Evolutionary conservation across 2,888 invertebrate genomes (phyloP).

Genomic region (Venusia cambrica): DNA sequence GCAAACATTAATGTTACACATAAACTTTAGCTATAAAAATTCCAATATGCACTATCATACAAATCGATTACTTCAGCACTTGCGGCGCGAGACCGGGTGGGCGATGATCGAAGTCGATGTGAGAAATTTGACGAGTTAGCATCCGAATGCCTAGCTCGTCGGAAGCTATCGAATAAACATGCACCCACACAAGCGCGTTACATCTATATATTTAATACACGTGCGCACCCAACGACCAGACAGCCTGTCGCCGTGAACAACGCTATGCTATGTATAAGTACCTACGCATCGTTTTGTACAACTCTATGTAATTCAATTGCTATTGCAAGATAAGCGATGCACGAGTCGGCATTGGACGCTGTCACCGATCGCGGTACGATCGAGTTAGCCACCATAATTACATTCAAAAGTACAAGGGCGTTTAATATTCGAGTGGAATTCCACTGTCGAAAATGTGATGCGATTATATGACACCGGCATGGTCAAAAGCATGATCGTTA

Average conservation of each 20-base stretch:
- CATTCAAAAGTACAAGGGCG: conserved; percentile 40
- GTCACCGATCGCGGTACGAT: conserved; percentile 47
- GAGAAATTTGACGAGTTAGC: conserved; percentile 65
- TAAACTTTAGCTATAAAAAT: conserved; percentile 29
- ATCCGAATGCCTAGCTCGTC: conserved; percentile 70
- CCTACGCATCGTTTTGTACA: conserved; percentile 56
- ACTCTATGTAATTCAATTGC: conserved; percentile 61
- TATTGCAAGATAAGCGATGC: conserved; percentile 56
- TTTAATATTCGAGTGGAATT: conserved; percentile 55
- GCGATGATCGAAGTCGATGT: conserved; percentile 45
- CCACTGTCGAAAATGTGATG: conserved; percentile 60
- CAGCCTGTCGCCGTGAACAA: conserved; percentile 78
- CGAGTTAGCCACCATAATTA: conserved; percentile 41
- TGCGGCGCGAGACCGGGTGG: conserved; percentile 52
- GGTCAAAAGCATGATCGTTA: conserved; percentile 63
- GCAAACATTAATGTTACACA: conserved; percentile 23
- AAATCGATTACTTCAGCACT: conserved; percentile 30
- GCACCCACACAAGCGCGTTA: conserved; percentile 60
- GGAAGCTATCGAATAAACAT: conserved; percentile 77
- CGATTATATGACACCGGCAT: conserved; percentile 66
- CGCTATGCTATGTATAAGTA: conserved; percentile 69
- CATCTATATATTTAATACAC: conserved; percentile 66
- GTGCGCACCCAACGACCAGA: conserved; percentile 64
- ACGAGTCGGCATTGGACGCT: conserved; percentile 14
- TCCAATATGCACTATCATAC: conserved; percentile 30